Conservation (phyloP, 2,888 invertebrate species). For the Drosophila atroscutellata region DNA sequence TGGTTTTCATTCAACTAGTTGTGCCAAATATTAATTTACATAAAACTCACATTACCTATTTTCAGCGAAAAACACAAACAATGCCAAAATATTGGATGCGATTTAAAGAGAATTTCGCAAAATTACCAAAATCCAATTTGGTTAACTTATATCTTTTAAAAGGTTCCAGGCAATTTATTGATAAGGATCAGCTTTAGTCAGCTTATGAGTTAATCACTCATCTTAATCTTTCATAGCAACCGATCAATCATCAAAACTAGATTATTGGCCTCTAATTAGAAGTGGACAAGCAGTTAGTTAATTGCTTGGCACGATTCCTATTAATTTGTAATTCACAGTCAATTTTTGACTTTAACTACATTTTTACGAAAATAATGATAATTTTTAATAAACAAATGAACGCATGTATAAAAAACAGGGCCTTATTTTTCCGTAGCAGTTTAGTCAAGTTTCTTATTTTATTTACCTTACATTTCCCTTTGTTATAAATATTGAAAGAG, state of each 20-base stretch:
- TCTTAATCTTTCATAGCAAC: constrained; percentile 45
- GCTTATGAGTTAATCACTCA: constrained; percentile 39
- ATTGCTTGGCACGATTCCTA: constrained; percentile 11
- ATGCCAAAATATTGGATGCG: neutral
- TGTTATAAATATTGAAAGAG: constrained; percentile 4
- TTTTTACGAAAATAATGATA: neutral
- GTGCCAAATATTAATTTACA: constrained; percentile 56
- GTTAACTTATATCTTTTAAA: constrained; percentile 22
- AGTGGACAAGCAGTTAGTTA: constrained; percentile 9
- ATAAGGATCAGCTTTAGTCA: constrained; percentile 31
- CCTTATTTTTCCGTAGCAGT: constrained; percentile 7
- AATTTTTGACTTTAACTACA: constrained; percentile 1
- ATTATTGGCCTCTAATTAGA: constrained; percentile 31
- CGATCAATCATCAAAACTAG: constrained; percentile 48
- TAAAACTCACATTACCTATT: constrained; percentile 61
- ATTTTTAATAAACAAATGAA: constrained; percentile 16
- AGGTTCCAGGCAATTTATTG: constrained; percentile 18
- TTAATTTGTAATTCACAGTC: constrained; percentile 31
- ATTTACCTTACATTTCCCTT: constrained; percentile 17
- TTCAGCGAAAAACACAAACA: constrained; percentile 31
- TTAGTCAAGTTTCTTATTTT: constrained; percentile 29
- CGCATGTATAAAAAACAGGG: constrained; percentile 34
- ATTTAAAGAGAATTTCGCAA: neutral
- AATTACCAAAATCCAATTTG: neutral
- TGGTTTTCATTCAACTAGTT: constrained; percentile 13